Percentiles rank a stretch among this genome's conserved stretches.
Conservation (phyloP, 2,113 vertebrate species). For the Nibea coibor region DNA sequence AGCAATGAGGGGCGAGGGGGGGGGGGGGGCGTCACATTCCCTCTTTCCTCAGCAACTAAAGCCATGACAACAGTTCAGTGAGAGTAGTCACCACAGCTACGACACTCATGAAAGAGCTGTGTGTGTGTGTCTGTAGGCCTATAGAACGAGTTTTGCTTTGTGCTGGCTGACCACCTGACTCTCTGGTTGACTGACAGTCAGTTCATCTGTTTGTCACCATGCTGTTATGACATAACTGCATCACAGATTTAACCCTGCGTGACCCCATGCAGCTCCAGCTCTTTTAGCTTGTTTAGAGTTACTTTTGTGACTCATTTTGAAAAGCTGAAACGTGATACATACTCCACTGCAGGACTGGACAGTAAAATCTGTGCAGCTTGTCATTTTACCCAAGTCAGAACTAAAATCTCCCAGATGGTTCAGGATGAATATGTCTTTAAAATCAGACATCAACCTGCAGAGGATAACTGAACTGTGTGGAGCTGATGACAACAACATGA, state of each 20-base stretch:
- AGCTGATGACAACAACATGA: not conserved
- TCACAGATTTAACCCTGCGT: not conserved
- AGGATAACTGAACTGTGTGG: not conserved
- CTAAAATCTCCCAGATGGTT: no score
- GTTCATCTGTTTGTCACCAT: not conserved
- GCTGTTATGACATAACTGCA: not conserved
- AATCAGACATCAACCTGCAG: not conserved
- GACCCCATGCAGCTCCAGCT: no score
- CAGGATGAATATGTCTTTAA: not conserved
- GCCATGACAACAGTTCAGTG: slow-evolving; percentile 65
- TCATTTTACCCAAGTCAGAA: no score
- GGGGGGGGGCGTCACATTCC: slow-evolving; percentile 57
- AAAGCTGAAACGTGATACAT: no score
- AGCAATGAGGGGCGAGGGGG: not conserved
- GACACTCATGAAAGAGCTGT: not conserved
- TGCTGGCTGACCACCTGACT: not conserved
- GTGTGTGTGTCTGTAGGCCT: not conserved
- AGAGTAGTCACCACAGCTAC: slow-evolving; percentile 15
- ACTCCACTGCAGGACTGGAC: no score
- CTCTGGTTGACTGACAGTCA: not conserved
- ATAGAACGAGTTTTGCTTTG: not conserved
- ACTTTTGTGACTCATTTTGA: no score
- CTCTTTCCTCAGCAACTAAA: slow-evolving; percentile 65
- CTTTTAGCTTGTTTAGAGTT: no score
- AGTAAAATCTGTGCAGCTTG: no score